Base-by-base conservation (phyloP, 92 coral and sea anemone genomes). In the Epizoanthus illoricatus region DNA sequence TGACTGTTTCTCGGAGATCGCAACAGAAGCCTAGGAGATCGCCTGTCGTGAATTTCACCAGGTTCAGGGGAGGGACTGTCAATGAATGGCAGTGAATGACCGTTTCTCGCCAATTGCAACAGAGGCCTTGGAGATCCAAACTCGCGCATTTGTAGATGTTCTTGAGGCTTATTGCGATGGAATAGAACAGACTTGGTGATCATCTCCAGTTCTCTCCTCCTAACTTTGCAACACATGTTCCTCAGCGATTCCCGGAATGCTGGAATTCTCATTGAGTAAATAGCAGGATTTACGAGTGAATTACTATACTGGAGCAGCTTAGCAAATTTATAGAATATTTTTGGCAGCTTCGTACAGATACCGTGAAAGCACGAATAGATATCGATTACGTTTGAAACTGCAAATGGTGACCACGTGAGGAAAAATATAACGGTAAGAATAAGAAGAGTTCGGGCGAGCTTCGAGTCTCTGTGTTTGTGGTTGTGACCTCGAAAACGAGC, bases 391-490 rank as follows among this genome's bases (percentile, higher is more conserved):
- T 88, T 88, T 4, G 85, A 80, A 73, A 88, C 33, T 1, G 81
- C 88, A 49, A 88, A 88, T 4, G 91, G 91, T 58, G 85, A 81
- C 91, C 91, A 88, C 0, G 91, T 84, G 33, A 86, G 80, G 13
- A 88, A 79, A 16, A 86, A 88, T 0, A 79, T 56, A 40, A 66
- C 24, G 4, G 91, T 79, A 13, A 88, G 80, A 13, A 88, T 88
- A 23, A 84, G 79, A 73, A 88, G 65, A 1, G 91, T 88, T 6
- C 85, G 71, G 0, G 85, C 91, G 7, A 88, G 84, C 21, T 84
- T 79, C 73, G 76, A 70, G 45, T 88, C 91, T 19, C 81, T 76
- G 55, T 88, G 81, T 41, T 41, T 70, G 18, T 73, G 71, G 28
- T 73, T 84, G 39, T 84, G 84, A n/a, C 85, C 75, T 15, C 62